Conservation (phyloP, 1,140 invertebrate genomes). For the Leptopilina clavipes region DNA sequence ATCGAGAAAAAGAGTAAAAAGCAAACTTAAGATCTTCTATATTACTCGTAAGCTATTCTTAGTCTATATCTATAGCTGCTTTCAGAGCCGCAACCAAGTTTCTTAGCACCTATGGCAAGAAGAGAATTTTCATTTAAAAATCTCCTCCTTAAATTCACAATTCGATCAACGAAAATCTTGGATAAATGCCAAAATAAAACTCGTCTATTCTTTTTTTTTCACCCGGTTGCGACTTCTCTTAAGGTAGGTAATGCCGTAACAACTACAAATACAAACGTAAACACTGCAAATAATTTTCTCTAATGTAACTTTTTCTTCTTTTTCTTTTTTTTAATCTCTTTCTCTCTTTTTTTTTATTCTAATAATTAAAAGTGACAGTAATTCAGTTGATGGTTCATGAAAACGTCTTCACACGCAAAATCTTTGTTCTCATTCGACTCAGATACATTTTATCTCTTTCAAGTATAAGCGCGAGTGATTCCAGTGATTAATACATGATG, state of each 20-base stretch:
- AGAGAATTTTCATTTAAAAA: not conserved
- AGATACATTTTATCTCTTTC: not conserved
- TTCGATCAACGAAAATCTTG: constrained; percentile 22
- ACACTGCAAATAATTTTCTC: not conserved
- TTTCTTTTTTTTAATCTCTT: not conserved
- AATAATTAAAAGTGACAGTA: constrained; percentile 2
- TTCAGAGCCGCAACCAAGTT: constrained; percentile 26
- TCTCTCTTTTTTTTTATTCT: not conserved
- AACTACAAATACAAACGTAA: constrained; percentile 29
- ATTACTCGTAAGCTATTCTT: constrained; percentile 31
- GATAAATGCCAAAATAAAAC: constrained; percentile 9
- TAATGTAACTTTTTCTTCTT: not conserved
- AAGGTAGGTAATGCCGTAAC: constrained; percentile 28
- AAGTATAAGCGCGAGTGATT: constrained; percentile 9
- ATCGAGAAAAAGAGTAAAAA: constrained; percentile 30
- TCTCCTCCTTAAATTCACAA: not conserved
- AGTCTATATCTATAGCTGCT: constrained; percentile 28
- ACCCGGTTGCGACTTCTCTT: constrained; percentile 15
- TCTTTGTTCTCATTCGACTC: constrained; percentile 27
- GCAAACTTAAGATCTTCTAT: constrained; percentile 13
- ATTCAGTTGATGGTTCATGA: not conserved
- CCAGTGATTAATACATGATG: not conserved
- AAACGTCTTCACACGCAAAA: not conserved
- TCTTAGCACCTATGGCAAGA: constrained; percentile 25
- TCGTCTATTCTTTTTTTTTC: not conserved